Evolutionary conservation across 2,113 vertebrate genomes (phyloP), one percentile per base, ranked within the genome.

Genomic region (Gnathonemus longibarbis): DNA sequence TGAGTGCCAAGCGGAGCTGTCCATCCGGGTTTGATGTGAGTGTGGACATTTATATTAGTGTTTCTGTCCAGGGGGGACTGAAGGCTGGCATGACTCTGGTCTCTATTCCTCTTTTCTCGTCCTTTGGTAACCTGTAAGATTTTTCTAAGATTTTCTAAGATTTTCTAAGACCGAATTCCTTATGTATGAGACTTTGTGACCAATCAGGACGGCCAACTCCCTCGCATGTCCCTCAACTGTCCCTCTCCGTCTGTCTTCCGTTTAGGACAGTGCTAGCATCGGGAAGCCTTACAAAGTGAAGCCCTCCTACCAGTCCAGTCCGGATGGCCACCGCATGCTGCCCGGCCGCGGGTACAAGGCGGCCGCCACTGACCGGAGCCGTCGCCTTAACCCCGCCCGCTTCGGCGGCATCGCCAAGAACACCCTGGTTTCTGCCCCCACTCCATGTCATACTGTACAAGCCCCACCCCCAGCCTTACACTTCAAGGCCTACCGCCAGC

Each of bases 231-330:
- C 86, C 58, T 83, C 48, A 66, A 56, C 42, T 91, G 86, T 88
- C n/a, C 42, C 39, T 83, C 53, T 66, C 53, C 17, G 1, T 66
- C 35, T 88, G 87, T 87, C 31, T 89, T 93, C 93, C 91, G 39
- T 95, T 85, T 88, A 96, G 96, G 95, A 96, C 92, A 92, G 91
- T 9, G 27, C 89, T 88, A 83, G 77, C 92, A 74, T 89, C 90
- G 53, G 84, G 74, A 89, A 90, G 92, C 94, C 96, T 52, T 96
- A 96, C 91, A 99, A 98, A 92, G 97, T 99, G 91, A 99, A 98
- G 93, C 98, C 98, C 89, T 95, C 97, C 90, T 99, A 99, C 91
- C 96, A 96, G 91, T 96, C 98, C 11, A 97, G 97, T 31, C 86
- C 97, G 0, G 94, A 96, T 88, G 96, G 96, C 91, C 94, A 96